These are phyloP conservation scores for Heteropelma amictum DNA, from an alignment of 2,888 invertebrate species.

Conservation along the genomic window DNA sequence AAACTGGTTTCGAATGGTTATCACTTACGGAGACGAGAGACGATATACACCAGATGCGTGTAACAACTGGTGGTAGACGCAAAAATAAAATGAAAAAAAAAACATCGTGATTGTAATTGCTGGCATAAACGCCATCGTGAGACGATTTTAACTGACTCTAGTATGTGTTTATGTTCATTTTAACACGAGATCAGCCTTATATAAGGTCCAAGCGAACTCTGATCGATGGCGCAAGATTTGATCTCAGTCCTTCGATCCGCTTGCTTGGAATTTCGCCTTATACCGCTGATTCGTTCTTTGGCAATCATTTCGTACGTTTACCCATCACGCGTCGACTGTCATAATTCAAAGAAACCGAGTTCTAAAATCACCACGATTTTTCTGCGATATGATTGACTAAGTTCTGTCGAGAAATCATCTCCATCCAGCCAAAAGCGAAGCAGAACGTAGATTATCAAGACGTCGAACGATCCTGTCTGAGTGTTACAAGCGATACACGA, in stretches of 20 bases:
- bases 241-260: neutral
- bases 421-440: too few relatives aligned
- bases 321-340: neutral
- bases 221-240: neutral
- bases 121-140: neutral
- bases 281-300: neutral
- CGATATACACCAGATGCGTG: neutral
- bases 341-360: too few relatives aligned
- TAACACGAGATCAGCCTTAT: neutral
- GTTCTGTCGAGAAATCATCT: too few relatives aligned
- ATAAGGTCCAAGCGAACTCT: neutral
- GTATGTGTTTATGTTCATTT: neutral
- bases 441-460: neutral
- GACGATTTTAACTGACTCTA: neutral
- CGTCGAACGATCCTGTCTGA: neutral
- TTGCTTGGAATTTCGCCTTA: neutral
- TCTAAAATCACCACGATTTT: too few relatives aligned
- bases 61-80: conserved; percentile 33
- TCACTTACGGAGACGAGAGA: conserved; percentile 37
- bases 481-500: neutral
- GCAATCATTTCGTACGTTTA: neutral
- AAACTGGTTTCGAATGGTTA: conserved; percentile 48
- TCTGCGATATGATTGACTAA: neutral
- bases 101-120: conserved; percentile 18
- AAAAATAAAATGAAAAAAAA: too few relatives aligned